phyloP scores from a whole-genome alignment of 2,113 vertebrate genomes.

The Pedionomus torquatus region DNA sequence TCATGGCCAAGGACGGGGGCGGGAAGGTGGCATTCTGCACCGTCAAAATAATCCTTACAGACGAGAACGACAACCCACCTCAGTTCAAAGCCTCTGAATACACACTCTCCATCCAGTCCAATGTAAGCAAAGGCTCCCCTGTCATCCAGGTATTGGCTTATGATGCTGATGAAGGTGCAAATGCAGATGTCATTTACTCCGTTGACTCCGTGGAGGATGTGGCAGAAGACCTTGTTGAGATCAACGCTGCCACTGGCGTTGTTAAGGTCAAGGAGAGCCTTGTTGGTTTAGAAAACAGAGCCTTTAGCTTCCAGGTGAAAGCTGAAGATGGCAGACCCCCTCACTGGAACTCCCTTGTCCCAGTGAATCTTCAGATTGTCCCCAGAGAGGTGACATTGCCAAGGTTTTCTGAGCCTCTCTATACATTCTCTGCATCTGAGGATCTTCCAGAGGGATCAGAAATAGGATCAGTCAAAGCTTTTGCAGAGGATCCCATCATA shows the following conservation, averaged over 20 bases:
- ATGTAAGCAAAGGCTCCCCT: slow-evolving; percentile 87
- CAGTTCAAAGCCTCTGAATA: slow-evolving; percentile 92
- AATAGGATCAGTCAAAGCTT: slow-evolving; percentile 88
- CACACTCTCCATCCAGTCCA: slow-evolving; percentile 89
- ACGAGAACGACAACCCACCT: slow-evolving; percentile 95
- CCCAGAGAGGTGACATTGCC: slow-evolving; percentile 89
- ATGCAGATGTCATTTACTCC: slow-evolving; percentile 93
- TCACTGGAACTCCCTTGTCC: slow-evolving; percentile 88
- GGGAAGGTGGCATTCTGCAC: slow-evolving; percentile 95
- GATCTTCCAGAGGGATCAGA: slow-evolving; percentile 90
- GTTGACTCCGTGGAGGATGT: slow-evolving; percentile 85
- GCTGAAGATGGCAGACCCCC: slow-evolving; percentile 92
- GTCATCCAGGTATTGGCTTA: slow-evolving; percentile 94
- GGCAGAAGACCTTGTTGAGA: slow-evolving; percentile 87
- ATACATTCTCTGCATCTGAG: slow-evolving; percentile 91
- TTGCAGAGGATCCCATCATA: slow-evolving; percentile 88
- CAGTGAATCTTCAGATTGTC: slow-evolving; percentile 89
- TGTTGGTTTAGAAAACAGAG: slow-evolving; percentile 88
- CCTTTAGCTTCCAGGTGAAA: slow-evolving; percentile 91
- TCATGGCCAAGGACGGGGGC: slow-evolving; percentile 95
- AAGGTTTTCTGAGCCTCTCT: slow-evolving; percentile 93
- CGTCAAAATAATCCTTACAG: slow-evolving; percentile 94
- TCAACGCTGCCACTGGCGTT: slow-evolving; percentile 90
- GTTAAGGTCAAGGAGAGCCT: slow-evolving; percentile 92
- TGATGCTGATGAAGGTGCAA: slow-evolving; percentile 93